Evolutionary conservation across 1,140 invertebrate species (phyloP), one percentile per base, ranked within the genome.

Genomic region (Drosophila repleta): DNA sequence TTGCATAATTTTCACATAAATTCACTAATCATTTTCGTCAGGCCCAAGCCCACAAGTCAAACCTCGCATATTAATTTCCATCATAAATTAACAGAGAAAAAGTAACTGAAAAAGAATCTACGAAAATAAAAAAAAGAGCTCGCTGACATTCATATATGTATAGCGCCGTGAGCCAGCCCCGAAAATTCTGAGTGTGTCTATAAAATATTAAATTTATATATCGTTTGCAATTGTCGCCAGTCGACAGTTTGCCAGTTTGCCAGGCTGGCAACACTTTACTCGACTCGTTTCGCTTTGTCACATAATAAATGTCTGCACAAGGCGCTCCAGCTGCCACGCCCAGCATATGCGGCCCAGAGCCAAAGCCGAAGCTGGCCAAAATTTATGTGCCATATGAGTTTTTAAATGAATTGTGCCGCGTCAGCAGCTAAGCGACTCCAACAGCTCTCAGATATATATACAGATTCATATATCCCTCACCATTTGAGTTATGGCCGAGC

Each of bases 151-250:
- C 65, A 78, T 82, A 78, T 68, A 43, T 62, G 67, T 68, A 43
- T 62, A 70, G 71, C 41, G 58, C 32, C 35, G 18, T 29, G 35
- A 49, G 52, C 32, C 64, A 46, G 52, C 32, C 64, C 51, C 29
- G 17, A 55, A 75, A 65, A 65, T 74, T 66, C 65, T 60, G 60
- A 48, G 65, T 48, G 56, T 85, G 65, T 85, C 82, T 78, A 72
- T 85, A 81, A 85, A 81, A 85, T 85, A 85, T 85, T 87, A 85
- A 85, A 85, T 87, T 87, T 85, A 85, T 85, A 87, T 85, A 81
- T 85, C 82, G 87, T 87, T 81, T 85, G 82, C 81, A 85, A 85
- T 85, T 87, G 81, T 85, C 82, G 77, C 51, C n/a, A n/a, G n/a
- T n/a, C 70, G 62, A 74, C 81, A 81, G 73, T 85, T 80, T 63